phyloP scores from a whole-genome alignment of 1,140 invertebrate genomes.

The Bombus difficillimus region DNA sequence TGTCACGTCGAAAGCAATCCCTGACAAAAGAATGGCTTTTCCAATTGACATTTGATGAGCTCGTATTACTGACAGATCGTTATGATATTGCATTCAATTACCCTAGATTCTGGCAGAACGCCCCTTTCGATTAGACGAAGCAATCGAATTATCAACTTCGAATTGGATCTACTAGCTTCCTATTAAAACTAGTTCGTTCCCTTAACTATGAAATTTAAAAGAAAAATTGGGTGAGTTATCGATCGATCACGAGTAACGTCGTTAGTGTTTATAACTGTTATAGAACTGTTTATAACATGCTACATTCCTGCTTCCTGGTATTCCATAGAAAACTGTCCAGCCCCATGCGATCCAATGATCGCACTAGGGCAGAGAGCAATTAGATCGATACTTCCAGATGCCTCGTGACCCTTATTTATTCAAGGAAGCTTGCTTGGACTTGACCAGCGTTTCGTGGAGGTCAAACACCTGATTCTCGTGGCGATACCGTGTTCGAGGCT shows the following conservation, averaged over 20 bases:
- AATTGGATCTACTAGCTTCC: background rate
- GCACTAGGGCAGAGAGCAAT: background rate
- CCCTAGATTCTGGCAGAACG: background rate
- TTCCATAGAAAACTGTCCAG: background rate
- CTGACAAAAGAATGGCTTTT: constrained; percentile 7
- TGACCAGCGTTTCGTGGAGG: background rate
- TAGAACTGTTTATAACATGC: too few relatives aligned
- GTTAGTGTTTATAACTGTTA: background rate
- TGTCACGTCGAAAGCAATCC: constrained; percentile 41
- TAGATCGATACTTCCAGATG: constrained; percentile 9
- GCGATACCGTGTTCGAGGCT: constrained; percentile 1
- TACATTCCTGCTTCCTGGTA: too few relatives aligned
- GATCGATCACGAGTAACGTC: background rate
- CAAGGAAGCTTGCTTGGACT: background rate
- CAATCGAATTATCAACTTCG: constrained; percentile 8
- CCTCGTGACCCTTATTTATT: constrained; percentile 22
- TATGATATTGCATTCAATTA: constrained; percentile 31
- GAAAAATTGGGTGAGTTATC: background rate
- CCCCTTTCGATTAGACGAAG: background rate
- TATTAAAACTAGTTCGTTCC: background rate
- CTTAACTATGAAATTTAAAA: background rate
- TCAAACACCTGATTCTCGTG: constrained; percentile 15
- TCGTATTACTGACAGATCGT: constrained; percentile 23
- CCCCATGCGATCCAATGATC: background rate
- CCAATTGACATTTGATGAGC: constrained; percentile 34